Evolutionary conservation across 2,888 invertebrate species (phyloP).

Genomic region (Heterodera filipjevi): DNA sequence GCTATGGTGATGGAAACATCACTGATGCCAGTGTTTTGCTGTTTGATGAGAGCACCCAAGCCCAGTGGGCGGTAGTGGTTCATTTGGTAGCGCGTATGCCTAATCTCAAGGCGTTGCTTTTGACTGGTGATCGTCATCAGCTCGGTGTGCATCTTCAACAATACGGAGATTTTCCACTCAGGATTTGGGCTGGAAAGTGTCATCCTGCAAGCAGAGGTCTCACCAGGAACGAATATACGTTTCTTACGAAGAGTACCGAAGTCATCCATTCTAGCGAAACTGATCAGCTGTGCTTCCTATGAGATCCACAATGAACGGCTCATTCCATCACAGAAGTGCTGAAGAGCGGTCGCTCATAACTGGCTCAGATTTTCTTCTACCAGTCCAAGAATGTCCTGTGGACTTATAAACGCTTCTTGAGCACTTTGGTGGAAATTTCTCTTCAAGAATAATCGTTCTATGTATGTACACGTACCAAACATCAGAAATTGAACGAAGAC

Average conservation of each 20-base stretch:
- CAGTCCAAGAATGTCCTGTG: not conserved
- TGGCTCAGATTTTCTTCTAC: not conserved
- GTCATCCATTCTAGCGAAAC: not conserved
- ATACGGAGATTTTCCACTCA: not conserved
- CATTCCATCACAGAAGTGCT: not conserved
- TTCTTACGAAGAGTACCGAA: not conserved
- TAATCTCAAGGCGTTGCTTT: not conserved
- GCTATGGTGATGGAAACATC: not conserved
- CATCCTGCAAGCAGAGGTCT: not conserved
- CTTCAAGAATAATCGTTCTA: not conserved
- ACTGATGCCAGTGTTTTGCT: not conserved
- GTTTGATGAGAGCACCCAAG: not conserved
- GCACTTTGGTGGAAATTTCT: not conserved
- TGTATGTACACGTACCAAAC: not conserved
- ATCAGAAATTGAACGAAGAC: not conserved
- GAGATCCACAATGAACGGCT: not conserved
- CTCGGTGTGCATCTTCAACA: not conserved
- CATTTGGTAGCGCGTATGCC: not conserved
- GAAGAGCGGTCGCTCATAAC: not conserved
- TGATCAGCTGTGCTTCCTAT: not conserved
- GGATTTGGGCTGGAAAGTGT: not conserved
- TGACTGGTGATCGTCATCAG: not conserved
- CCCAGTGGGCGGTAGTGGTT: not conserved
- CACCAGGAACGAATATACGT: not conserved
- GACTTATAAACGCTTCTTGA: not conserved